Evolutionary conservation across 2,797 vertebrate species (phyloP).

Genomic region (Phrynocephalus guinanensis): DNA sequence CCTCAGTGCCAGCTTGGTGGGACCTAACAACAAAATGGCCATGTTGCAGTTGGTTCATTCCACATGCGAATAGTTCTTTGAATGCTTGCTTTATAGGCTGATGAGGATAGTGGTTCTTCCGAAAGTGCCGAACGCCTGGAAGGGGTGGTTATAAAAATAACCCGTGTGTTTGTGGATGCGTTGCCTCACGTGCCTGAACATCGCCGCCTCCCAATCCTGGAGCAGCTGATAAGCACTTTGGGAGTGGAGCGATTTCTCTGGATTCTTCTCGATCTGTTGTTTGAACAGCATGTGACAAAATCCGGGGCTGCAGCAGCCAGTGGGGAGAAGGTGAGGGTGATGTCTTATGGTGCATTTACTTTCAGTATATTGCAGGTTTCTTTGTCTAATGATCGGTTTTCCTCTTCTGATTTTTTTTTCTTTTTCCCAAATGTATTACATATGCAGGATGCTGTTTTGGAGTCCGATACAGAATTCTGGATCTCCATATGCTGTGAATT

Average conservation of each 20-base stretch:
- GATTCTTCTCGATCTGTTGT: constrained; percentile 88
- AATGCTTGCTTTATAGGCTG: constrained; percentile 77
- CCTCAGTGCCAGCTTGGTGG: no score
- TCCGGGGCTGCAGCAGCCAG: constrained; percentile 61
- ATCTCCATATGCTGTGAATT: constrained; percentile 90
- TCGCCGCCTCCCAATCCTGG: constrained; percentile 87
- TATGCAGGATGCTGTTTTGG: constrained; percentile 85
- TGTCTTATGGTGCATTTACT: accelerated
- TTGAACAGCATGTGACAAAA: constrained; percentile 90
- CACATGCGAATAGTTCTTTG: background rate
- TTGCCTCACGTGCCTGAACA: constrained; percentile 94
- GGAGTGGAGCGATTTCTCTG: constrained; percentile 90
- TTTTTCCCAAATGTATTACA: constrained; percentile 6
- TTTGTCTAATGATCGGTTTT: background rate
- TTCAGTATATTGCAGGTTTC: background rate
- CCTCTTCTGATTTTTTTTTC: background rate
- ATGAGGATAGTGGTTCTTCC: constrained; percentile 75
- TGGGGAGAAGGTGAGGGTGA: constrained; percentile 84
- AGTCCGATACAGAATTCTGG: constrained; percentile 92
- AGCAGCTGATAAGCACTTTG: constrained; percentile 85
- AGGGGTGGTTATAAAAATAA: constrained; percentile 83
- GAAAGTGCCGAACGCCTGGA: constrained; percentile 75
- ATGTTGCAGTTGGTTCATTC: accelerated
- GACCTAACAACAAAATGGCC: background rate
- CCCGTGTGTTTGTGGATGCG: constrained; percentile 91